Evolutionary conservation across 2,797 vertebrate genomes (phyloP).

Genomic region (Acrossocheilus fasciatus): DNA sequence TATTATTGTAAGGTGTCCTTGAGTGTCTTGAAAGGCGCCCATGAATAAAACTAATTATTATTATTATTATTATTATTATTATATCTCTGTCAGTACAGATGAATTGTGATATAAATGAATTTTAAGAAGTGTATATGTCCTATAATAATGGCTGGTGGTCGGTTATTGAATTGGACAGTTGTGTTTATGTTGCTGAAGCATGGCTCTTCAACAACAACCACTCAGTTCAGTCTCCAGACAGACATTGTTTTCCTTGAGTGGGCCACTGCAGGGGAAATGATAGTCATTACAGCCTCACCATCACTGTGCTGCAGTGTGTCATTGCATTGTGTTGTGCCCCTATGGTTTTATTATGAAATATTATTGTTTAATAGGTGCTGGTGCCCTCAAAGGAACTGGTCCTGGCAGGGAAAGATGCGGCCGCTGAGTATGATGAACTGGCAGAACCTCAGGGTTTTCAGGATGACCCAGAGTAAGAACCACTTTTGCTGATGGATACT

Average conservation of each 20-base stretch:
- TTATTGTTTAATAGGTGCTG: slow-evolving; percentile 77
- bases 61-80: no score
- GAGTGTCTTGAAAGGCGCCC: no score
- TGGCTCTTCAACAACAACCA: neutral
- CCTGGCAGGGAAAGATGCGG: slow-evolving; percentile 95
- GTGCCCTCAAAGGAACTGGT: slow-evolving; percentile 92
- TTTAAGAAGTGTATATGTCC: neutral
- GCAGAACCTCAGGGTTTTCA: slow-evolving; percentile 98
- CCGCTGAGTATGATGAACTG: slow-evolving; percentile 97
- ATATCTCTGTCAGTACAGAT: slow-evolving; percentile 10
- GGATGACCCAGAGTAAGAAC: slow-evolving; percentile 95
- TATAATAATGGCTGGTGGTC: neutral
- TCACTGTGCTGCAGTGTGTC: neutral
- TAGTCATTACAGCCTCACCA: neutral
- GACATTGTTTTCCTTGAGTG: slow-evolving; percentile 1
- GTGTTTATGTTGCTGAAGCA: neutral
- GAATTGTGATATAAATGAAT: neutral
- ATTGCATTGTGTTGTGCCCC: neutral
- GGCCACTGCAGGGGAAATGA: neutral
- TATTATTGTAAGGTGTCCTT: no score
- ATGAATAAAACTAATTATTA: no score
- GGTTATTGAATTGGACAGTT: slow-evolving; percentile 2
- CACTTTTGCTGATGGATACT: neutral
- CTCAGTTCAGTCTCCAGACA: neutral
- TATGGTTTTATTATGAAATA: neutral